Conservation (phyloP, 2,797 vertebrate genomes). For the Garrulus glandarius region DNA sequence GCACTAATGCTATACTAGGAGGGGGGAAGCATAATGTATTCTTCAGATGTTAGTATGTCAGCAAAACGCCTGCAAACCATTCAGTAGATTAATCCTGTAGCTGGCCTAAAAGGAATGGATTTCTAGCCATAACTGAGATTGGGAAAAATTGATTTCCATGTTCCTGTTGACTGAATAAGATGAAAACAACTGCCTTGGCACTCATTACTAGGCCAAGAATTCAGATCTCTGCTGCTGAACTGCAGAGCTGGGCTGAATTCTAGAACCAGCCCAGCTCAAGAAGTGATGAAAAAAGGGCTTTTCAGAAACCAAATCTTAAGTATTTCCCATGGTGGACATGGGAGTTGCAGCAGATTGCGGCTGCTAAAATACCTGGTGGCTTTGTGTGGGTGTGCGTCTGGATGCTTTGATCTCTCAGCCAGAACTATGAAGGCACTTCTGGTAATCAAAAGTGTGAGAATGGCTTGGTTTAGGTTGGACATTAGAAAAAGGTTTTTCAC, state of each 20-base stretch:
- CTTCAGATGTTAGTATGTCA: slow-evolving; percentile 82
- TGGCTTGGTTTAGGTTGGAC: not conserved
- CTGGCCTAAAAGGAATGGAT: slow-evolving; percentile 81
- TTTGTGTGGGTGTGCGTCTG: not conserved
- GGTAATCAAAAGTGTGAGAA: not conserved
- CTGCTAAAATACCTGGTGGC: not conserved
- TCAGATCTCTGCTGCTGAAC: slow-evolving; percentile 41
- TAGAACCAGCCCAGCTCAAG: not conserved
- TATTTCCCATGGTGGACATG: not conserved
- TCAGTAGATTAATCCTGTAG: slow-evolving; percentile 82
- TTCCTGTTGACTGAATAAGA: slow-evolving; percentile 80
- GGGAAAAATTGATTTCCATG: slow-evolving; percentile 82
- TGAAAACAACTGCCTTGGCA: slow-evolving; percentile 70
- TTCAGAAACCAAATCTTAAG: not conserved
- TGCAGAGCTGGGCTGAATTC: slow-evolving; percentile 38
- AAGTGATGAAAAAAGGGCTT: not conserved
- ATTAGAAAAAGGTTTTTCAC: not conserved
- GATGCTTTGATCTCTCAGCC: not conserved
- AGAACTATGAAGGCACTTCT: not conserved
- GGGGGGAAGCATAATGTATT: slow-evolving; percentile 73
- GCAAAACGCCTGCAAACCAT: slow-evolving; percentile 78
- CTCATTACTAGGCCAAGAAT: slow-evolving; percentile 54
- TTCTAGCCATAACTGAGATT: slow-evolving; percentile 79
- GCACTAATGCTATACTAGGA: slow-evolving; percentile 47
- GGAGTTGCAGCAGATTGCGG: not conserved